Base-by-base conservation (phyloP, 2,113 vertebrate species). In the Oncorhynchus masou region DNA sequence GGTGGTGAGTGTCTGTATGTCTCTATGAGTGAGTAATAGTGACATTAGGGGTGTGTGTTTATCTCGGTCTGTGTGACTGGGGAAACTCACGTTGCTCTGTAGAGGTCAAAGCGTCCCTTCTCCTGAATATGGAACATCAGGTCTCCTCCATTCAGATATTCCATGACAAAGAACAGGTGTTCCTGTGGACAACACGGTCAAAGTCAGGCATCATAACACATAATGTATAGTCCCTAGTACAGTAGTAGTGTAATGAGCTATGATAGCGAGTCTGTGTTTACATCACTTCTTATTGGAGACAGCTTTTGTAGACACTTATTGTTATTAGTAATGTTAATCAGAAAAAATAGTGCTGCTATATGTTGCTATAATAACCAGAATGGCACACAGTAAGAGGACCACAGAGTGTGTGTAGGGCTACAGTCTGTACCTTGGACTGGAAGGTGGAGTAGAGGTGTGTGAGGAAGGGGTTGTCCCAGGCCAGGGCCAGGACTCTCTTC, bases 71-170 rank as follows among this genome's bases (percentile, higher is more conserved):
- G 22, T 69, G 57, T 70, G 70, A 29, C 54, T 60, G 60, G 48
- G 29, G 60, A 7, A 66, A 93, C 97, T 90, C 85, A 99, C 98
- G 88, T 98, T 82, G 96, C 90, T 81, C 98, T 94, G 93, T 89
- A 94, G 59, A 97, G 95, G 78, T 99, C 98, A 24, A 99, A 99
- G 12, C 97, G 96, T 3, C 98, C 97, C 87, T 99, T 99, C 88
- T 99, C 97, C 67, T 99, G 98, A 89, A 99, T 99, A 83, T 99
- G 98, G 89, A 96, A 99, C 98, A 99, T 99, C 82, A 99, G 87
- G 79, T 99, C 98, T 59, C 98, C 98, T 27, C 98, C 98, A 0
- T 97, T 99, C 86, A 99, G 93, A 87, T 99, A 99, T 87, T 99
- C 98, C 98, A 99, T 99, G 71, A 99, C 96, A 3, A 99, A 99